Percentiles rank a stretch among this genome's conserved stretches.
Evolutionary conservation across 2,113 vertebrate genomes (phyloP).

Genomic region (Xyrauchen texanus): DNA sequence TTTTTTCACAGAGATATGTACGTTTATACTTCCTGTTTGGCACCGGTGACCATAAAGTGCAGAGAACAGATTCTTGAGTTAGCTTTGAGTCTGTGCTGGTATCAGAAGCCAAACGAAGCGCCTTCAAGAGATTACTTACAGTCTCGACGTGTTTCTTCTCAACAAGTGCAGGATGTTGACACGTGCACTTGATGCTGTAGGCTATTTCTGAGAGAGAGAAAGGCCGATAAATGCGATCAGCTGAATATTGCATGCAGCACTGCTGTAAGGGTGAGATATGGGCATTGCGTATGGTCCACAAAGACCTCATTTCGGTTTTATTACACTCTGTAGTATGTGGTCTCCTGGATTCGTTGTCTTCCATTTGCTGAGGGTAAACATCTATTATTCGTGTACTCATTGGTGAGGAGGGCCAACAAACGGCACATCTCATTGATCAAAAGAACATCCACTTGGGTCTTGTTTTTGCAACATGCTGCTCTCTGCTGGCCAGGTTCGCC

Average conservation of each 20-base stretch:
- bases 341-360: background rate
- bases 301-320: slow-evolving; percentile 17
- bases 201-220: background rate
- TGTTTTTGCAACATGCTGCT: background rate
- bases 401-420: too few species aligned
- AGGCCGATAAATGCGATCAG: background rate
- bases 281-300: background rate
- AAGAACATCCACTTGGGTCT: background rate
- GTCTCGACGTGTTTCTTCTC: slow-evolving; percentile 20
- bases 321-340: background rate
- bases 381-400: background rate
- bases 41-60: background rate
- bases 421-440: background rate
- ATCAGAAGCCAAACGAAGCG: background rate
- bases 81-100: background rate
- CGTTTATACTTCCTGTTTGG: background rate
- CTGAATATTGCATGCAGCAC: slow-evolving; percentile 1
- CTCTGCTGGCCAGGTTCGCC: slow-evolving; percentile 31
- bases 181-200: slow-evolving; percentile 45
- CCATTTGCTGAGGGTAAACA: background rate
- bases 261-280: background rate
- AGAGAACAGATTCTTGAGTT: background rate
- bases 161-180: slow-evolving; percentile 34
- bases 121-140: background rate
- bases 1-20: background rate